Base-by-base conservation (phyloP, 2,797 vertebrate species). In the Hephaestus fuliginosus region DNA sequence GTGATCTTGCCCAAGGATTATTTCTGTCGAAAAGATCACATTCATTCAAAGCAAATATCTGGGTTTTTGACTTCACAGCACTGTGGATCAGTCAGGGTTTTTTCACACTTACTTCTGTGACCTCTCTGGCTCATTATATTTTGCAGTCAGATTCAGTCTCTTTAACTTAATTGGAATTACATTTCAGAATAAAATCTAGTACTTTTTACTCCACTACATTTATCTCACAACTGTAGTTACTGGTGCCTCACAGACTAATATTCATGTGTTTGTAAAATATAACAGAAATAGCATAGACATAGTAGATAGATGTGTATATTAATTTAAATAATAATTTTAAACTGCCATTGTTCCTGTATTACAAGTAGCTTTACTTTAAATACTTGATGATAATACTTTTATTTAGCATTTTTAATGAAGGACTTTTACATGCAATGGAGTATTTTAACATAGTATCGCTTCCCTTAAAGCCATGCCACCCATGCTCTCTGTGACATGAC, bases 51-150 rank as follows among this genome's bases (percentile, higher is more conserved):
- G 33, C 25, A 44, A 20, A 22, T 13, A 25, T 30, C 3, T 30
- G 5, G 44, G 7, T 25, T 55, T 30, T 13, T 44, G 3, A 13
- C 2, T n/a, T 65, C 18, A 33, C 1, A 25, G 7, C 61, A 17
- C 7, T 33, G 7, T 33, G 49, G 1, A 28, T 9, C 36, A 14
- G 18, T 51, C 14, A 12, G 51, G 36, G 9, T 6, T 68, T 55
- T 43, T 4, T 25, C 25, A 25, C 3, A 7, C 17, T 22, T n/a
- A 17, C 49, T 57, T 4, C 28, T 60, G 1, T 69, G 67, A 46
- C 51, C 49, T 70, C 70, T 63, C 9, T 48, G 49, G 36, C 11
- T 63, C 56, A 62, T 58, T 60, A n/a, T 51, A 28, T 51, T 17
- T 51, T 33, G 30, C 30, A 33, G 56, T 7, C n/a, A 25, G 30